A percentile compares a stretch with the other conserved stretches of the same genome.
Evolutionary conservation across 2,113 vertebrate genomes (phyloP).

Genomic region (Grammomys surdaster): DNA sequence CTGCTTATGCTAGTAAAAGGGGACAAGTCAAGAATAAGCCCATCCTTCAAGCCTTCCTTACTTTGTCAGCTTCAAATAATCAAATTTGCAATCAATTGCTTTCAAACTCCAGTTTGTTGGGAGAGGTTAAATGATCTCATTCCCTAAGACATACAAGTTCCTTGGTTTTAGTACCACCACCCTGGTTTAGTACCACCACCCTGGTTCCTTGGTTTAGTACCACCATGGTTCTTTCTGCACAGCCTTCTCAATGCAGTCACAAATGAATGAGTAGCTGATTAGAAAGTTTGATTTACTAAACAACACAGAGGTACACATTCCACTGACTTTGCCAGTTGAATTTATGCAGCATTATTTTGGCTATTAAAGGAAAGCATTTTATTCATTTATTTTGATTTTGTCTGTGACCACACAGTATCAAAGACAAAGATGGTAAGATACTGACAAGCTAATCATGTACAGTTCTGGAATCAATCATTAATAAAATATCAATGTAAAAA

Average conservation of each 20-base stretch:
- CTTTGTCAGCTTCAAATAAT: constrained; percentile 24
- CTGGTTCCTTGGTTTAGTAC: neutral
- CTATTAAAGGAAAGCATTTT: constrained; percentile 7
- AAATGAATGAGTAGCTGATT: neutral
- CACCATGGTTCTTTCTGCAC: neutral
- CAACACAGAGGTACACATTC: neutral
- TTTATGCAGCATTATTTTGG: constrained; percentile 5
- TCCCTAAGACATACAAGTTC: constrained; percentile 12
- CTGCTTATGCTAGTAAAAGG: neutral
- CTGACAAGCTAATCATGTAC: constrained; percentile 6
- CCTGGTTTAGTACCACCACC: neutral
- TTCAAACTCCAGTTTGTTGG: neutral
- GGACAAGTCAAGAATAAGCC: neutral
- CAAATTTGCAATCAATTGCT: neutral
- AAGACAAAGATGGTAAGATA: constrained; percentile 20
- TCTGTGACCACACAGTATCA: constrained; percentile 33
- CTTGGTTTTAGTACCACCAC: neutral
- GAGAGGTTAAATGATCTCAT: neutral
- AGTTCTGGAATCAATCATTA: neutral
- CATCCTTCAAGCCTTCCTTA: neutral
- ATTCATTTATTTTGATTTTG: neutral
- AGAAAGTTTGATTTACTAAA: neutral
- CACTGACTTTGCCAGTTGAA: neutral
- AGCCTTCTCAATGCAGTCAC: neutral
- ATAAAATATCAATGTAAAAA: neutral